Evolutionary conservation across 2,113 vertebrate species (phyloP).

Genomic region (Serilophus lunatus): DNA sequence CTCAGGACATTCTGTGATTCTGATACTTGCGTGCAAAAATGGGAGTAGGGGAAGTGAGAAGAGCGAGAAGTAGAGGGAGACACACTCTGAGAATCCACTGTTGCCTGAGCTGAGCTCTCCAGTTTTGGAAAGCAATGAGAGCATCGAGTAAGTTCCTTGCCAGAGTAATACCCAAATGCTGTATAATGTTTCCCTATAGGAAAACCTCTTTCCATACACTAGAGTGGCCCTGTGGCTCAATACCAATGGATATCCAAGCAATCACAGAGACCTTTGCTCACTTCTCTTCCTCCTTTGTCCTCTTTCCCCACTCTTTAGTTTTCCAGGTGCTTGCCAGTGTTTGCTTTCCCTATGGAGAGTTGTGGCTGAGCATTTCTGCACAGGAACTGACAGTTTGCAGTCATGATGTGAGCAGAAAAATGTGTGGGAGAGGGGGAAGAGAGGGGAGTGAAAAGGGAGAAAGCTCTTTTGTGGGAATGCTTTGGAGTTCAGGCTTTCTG

Average conservation of each 20-base stretch:
- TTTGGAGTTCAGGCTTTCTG: not conserved
- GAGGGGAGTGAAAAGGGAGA: not conserved
- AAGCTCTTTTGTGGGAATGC: not conserved
- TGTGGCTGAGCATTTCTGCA: not conserved
- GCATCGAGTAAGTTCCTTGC: not conserved
- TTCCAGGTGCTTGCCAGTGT: not conserved
- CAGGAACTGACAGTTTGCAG: not conserved
- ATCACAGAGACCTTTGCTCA: not conserved
- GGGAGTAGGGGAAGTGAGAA: not conserved
- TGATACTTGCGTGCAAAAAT: not conserved
- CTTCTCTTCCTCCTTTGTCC: not conserved
- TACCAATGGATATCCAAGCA: not conserved
- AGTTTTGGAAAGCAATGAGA: not conserved
- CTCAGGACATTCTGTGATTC: not conserved
- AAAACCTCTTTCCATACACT: not conserved
- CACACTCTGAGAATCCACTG: not conserved
- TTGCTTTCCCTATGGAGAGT: not conserved
- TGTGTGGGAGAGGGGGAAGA: not conserved
- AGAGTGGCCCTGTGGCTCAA: not conserved
- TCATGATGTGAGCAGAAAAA: not conserved
- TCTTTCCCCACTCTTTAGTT: not conserved
- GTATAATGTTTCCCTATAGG: not conserved
- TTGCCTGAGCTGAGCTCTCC: not conserved
- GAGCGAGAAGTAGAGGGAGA: not conserved
- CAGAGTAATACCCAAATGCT: not conserved